phyloP scores from a whole-genome alignment of 2,797 vertebrate genomes.

The Adrianichthys oophorus region DNA sequence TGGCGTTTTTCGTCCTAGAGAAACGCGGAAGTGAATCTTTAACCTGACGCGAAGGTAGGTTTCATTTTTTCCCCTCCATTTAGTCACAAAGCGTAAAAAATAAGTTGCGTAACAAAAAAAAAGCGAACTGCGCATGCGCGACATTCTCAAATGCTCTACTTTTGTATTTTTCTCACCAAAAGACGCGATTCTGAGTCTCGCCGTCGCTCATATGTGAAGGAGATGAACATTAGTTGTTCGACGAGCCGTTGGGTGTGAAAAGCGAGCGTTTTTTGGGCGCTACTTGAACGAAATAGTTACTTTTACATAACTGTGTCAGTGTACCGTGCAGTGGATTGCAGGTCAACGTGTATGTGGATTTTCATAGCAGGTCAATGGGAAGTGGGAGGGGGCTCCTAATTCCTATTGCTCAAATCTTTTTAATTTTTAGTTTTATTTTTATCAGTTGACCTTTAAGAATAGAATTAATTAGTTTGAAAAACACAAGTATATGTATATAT shows the following conservation, averaged over 20 bases:
- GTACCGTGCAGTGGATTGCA: slow-evolving; percentile 74
- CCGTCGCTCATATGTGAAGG: rapidly evolving
- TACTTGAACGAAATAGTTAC: slow-evolving; percentile 15
- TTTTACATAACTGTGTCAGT: slow-evolving; percentile 83
- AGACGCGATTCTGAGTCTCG: not conserved
- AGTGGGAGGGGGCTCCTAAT: slow-evolving; percentile 36
- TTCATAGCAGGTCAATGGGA: slow-evolving; percentile 69
- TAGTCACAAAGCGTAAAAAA: slow-evolving; percentile 31
- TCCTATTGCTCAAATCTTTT: not conserved
- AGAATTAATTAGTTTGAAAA: not conserved
- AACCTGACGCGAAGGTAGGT: slow-evolving; percentile 55
- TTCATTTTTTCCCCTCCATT: not conserved
- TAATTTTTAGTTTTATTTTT: not conserved
- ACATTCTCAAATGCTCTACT: slow-evolving; percentile 33
- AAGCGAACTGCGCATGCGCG: slow-evolving; percentile 66
- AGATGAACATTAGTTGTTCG: not conserved
- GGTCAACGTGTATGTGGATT: slow-evolving; percentile 76
- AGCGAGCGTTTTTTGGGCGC: rapidly evolving
- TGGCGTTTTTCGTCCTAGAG: not conserved
- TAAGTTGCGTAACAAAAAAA: slow-evolving; percentile 62
- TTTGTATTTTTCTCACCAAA: slow-evolving; percentile 40
- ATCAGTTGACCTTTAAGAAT: not conserved
- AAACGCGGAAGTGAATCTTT: not conserved
- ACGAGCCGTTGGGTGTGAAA: rapidly evolving
- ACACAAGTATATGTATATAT: no score